These are phyloP conservation scores for Erynnis tages DNA, from an alignment of 2,888 invertebrate species.

Conservation along the genomic window DNA sequence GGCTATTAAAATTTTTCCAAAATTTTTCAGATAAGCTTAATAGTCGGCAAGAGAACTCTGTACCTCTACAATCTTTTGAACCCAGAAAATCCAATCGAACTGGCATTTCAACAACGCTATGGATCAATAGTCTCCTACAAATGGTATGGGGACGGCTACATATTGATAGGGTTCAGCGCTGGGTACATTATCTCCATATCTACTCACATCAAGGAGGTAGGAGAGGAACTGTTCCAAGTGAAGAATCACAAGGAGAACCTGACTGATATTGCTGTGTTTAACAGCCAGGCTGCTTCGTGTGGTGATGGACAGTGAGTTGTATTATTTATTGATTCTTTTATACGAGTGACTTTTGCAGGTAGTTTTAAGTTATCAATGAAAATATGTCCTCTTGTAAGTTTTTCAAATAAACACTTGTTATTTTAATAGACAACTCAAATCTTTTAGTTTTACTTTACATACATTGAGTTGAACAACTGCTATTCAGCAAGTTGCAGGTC, in stretches of 20 bases:
- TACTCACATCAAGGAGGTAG: constrained; percentile 97
- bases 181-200: constrained; percentile 98
- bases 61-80: constrained; percentile 96
- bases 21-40: constrained; percentile 88
- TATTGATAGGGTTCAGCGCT: constrained; percentile 95
- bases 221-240: constrained; percentile 97
- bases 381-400: no score
- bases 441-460: no score
- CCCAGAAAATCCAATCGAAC: constrained; percentile 96
- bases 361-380: no score
- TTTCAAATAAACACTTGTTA: no score
- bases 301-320: constrained; percentile 93
- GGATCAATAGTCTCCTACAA: constrained; percentile 92
- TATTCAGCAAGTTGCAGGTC: no score
- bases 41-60: constrained; percentile 94
- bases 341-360: no score
- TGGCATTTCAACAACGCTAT: constrained; percentile 98
- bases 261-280: constrained; percentile 87
- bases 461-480: no score
- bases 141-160: constrained; percentile 98
- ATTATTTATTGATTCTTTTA: no score
- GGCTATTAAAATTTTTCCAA: background rate
- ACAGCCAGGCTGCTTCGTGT: constrained; percentile 93
- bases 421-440: no score
- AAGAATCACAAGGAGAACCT: constrained; percentile 92